Evolutionary conservation across 2,888 invertebrate genomes (phyloP).

Genomic region (Hydroisotoma schaefferi): DNA sequence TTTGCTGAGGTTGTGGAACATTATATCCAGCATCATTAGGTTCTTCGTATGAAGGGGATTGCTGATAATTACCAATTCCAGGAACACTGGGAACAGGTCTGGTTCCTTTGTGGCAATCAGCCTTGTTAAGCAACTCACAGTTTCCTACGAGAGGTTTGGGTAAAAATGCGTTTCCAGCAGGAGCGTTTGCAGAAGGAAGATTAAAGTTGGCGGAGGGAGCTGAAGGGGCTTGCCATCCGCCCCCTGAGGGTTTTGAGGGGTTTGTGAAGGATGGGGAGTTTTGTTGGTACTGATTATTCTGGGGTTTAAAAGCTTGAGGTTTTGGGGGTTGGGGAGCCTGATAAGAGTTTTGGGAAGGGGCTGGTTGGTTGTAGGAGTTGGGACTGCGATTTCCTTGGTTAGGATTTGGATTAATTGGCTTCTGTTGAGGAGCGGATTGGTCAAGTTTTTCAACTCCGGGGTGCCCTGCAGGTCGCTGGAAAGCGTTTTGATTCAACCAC

Average conservation of each 20-base stretch:
- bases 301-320: not conserved
- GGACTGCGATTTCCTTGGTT: constrained; percentile 5
- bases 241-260: constrained; percentile 4
- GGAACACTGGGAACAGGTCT: too few species aligned
- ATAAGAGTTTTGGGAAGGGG: not conserved
- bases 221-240: not conserved
- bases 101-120: constrained; percentile 26
- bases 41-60: constrained; percentile 8
- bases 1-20: constrained; percentile 6
- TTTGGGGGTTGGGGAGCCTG: not conserved
- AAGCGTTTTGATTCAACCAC: constrained; percentile 41
- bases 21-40: constrained; percentile 2
- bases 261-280: not conserved
- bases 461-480: constrained; percentile 45
- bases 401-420: not conserved
- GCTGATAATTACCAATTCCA: not conserved
- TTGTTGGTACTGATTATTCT: constrained; percentile 5
- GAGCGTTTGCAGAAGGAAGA: constrained; percentile 5
- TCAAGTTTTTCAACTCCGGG: constrained; percentile 41
- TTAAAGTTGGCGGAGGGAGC: not conserved
- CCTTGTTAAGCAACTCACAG: constrained; percentile 32
- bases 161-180: constrained; percentile 5
- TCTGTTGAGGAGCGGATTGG: constrained; percentile 11
- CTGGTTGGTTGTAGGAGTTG: constrained; percentile 12
- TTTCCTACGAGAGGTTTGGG: not conserved